phyloP scores from a whole-genome alignment of 2,888 invertebrate genomes.

The Athalia cordata region DNA sequence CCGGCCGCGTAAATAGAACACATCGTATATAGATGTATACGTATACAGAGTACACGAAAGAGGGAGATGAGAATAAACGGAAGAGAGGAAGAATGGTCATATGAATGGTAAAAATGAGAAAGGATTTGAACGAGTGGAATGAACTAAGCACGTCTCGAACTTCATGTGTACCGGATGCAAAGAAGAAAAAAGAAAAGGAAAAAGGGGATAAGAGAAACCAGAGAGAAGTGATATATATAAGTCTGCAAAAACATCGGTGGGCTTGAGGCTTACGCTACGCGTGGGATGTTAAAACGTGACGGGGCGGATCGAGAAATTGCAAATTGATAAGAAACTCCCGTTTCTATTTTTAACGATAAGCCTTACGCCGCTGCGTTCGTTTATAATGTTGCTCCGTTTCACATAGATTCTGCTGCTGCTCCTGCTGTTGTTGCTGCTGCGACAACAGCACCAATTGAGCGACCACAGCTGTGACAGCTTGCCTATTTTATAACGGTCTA shows the following conservation, averaged over 20 bases:
- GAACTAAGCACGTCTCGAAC: background rate
- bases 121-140: constrained; percentile 8
- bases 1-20: constrained; percentile 28
- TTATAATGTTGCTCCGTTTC: background rate
- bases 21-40: background rate
- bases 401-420: background rate
- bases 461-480: background rate
- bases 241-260: background rate
- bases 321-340: constrained; percentile 39
- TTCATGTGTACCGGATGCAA: too few species aligned
- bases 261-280: background rate
- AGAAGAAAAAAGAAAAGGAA: background rate
- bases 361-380: background rate
- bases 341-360: constrained; percentile 27
- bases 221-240: background rate
- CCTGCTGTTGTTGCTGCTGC: background rate
- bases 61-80: background rate
- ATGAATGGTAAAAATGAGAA: background rate
- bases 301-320: constrained; percentile 17
- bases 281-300: constrained; percentile 20
- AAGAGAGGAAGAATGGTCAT: background rate
- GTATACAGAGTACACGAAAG: background rate
- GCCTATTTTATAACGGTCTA: background rate
- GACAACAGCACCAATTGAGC: background rate
- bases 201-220: constrained; percentile 3